Evolutionary conservation across 2,113 vertebrate species (phyloP).

Genomic region (Scytalopus superciliaris): DNA sequence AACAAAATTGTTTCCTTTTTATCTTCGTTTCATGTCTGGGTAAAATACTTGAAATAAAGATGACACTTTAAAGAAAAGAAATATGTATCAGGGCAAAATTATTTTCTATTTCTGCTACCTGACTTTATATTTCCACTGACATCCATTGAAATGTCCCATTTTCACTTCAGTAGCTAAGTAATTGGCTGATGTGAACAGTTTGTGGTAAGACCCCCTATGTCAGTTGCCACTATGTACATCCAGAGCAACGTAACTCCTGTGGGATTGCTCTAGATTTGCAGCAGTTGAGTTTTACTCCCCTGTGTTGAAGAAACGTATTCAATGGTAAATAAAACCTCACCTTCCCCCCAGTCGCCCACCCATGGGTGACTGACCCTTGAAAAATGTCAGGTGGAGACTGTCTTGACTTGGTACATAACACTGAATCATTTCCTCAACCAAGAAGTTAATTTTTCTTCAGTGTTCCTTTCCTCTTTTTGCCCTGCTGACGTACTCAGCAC

Average conservation of each 20-base stretch:
- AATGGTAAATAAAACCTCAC: not conserved
- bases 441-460: slow-evolving; percentile 1
- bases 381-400: not conserved
- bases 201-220: not conserved
- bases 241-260: not conserved
- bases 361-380: not conserved
- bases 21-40: not conserved
- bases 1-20: not conserved
- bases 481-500: not conserved
- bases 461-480: not conserved
- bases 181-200: not conserved
- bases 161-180: not conserved
- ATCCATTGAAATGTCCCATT: not conserved
- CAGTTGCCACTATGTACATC: not conserved
- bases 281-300: not conserved
- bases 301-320: not conserved
- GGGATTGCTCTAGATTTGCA: not conserved
- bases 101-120: not conserved
- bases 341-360: not conserved
- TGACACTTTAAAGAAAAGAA: not conserved
- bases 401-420: not conserved
- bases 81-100: not conserved
- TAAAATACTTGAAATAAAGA: not conserved
- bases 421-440: not conserved
- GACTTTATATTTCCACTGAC: not conserved